Conservation (phyloP, 2,888 invertebrate genomes). For the Gari tellinella region DNA sequence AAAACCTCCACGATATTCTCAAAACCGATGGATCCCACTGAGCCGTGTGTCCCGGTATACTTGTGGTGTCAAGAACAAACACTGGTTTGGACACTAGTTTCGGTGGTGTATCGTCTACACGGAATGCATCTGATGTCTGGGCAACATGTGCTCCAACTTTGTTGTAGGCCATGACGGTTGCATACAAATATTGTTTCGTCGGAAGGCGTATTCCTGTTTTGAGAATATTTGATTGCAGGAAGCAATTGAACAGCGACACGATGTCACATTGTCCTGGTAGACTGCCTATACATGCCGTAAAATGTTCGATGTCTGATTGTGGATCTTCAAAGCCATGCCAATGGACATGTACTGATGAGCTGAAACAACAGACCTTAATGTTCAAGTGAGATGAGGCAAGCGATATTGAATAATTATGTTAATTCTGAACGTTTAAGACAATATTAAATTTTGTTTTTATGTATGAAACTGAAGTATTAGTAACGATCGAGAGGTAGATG, state of each 20-base stretch:
- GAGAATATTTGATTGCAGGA: slow-evolving; percentile 26
- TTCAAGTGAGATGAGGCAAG: too few species aligned
- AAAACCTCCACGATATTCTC: slow-evolving; percentile 37
- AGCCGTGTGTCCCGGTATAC: not conserved
- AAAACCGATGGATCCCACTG: slow-evolving; percentile 61
- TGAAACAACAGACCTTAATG: too few species aligned
- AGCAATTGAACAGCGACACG: slow-evolving; percentile 7
- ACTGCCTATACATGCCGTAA: slow-evolving; percentile 39
- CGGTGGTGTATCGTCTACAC: slow-evolving; percentile 41
- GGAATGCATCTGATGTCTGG: slow-evolving; percentile 38
- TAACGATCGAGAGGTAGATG: too few species aligned
- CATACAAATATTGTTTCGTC: slow-evolving; percentile 25
- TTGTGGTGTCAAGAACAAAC: slow-evolving; percentile 8
- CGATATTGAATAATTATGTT: too few species aligned
- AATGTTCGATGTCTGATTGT: slow-evolving; percentile 47
- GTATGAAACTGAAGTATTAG: too few species aligned
- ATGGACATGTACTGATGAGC: slow-evolving; percentile 17
- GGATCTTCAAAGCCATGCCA: slow-evolving; percentile 58
- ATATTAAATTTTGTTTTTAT: too few species aligned
- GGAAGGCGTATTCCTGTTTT: slow-evolving; percentile 39
- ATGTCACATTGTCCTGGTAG: slow-evolving; percentile 21
- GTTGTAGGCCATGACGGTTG: slow-evolving; percentile 46
- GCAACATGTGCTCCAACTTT: slow-evolving; percentile 18
- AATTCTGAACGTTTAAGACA: too few species aligned
- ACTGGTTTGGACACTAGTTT: slow-evolving; percentile 4